Percentiles rank a stretch among this genome's conserved stretches.
These are phyloP conservation scores for Caenorhabditis uteleia DNA, from an alignment of 2,888 invertebrate genomes.

Conservation along the genomic window DNA sequence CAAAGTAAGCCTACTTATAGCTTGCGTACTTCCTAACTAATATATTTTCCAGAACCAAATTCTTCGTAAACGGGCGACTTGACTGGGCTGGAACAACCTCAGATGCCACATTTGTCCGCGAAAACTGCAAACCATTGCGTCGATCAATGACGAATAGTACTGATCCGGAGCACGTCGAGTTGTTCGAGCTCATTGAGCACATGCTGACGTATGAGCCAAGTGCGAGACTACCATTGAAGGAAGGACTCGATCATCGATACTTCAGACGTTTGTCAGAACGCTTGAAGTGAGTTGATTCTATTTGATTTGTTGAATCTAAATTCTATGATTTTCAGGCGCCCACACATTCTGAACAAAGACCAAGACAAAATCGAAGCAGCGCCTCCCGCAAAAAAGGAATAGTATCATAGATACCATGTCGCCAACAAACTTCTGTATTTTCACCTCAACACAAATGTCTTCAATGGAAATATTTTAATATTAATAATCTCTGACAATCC, in stretches of 20 bases:
- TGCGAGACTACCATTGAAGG: slow-evolving; percentile 84
- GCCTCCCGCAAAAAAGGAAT: too few species aligned
- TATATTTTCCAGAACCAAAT: slow-evolving; percentile 83
- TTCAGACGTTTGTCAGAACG: slow-evolving; percentile 73
- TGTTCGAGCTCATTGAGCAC: slow-evolving; percentile 90
- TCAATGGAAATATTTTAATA: too few species aligned
- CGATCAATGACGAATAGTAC: slow-evolving; percentile 87
- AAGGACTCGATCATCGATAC: slow-evolving; percentile 89
- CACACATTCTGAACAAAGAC: slow-evolving; percentile 3
- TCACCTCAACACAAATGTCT: too few species aligned
- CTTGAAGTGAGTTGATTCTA: slow-evolving; percentile 13
- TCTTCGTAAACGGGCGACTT: slow-evolving; percentile 94
- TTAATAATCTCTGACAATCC: too few species aligned
- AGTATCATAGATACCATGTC: too few species aligned
- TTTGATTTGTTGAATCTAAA: too few species aligned
- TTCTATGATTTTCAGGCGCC: slow-evolving; percentile 3
- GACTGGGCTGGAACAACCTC: slow-evolving; percentile 97
- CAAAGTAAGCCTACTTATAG: slow-evolving; percentile 75
- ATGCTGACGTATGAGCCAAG: slow-evolving; percentile 97
- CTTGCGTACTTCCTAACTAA: too few species aligned
- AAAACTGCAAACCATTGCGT: slow-evolving; percentile 95
- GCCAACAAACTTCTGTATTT: too few species aligned
- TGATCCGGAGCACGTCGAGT: slow-evolving; percentile 86
- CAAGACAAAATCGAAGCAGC: too few species aligned
- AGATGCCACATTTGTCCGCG: slow-evolving; percentile 94